Conservation (phyloP, 2,113 vertebrate genomes). For the Mesocricetus auratus region DNA sequence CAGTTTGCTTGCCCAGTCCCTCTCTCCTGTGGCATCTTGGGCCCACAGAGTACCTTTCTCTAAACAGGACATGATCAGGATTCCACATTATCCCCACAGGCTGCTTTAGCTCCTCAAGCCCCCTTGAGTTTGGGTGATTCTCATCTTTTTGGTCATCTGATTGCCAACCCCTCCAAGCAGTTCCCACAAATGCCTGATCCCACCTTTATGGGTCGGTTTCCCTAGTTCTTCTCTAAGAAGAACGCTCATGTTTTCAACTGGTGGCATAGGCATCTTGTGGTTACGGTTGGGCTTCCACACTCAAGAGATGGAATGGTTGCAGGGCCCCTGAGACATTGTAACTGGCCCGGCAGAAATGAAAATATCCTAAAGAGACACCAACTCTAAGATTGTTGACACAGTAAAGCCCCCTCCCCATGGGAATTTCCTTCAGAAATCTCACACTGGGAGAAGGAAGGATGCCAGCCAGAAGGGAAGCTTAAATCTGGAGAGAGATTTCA, state of each 20-base stretch:
- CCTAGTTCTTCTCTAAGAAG: neutral
- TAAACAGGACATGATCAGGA: neutral
- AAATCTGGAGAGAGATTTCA: neutral
- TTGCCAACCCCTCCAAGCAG: neutral
- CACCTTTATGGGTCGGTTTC: neutral
- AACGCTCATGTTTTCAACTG: neutral
- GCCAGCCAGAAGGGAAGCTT: neutral
- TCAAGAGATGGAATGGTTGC: neutral
- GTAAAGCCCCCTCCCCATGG: neutral
- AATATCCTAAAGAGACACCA: neutral
- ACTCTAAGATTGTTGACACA: neutral
- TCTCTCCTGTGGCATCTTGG: fast-evolving
- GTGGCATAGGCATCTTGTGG: fast-evolving
- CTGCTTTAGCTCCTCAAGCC: neutral
- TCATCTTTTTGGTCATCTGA: neutral
- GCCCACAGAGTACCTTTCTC: neutral
- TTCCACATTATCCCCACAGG: fast-evolving
- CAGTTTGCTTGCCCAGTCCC: neutral
- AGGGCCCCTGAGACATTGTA: fast-evolving
- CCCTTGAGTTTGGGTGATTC: neutral
- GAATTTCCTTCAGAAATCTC: neutral
- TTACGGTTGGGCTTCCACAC: neutral
- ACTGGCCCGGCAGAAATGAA: neutral
- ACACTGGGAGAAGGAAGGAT: neutral
- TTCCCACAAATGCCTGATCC: neutral